Conservation (phyloP, 2,888 invertebrate genomes). For the Calameuta pallipes region DNA sequence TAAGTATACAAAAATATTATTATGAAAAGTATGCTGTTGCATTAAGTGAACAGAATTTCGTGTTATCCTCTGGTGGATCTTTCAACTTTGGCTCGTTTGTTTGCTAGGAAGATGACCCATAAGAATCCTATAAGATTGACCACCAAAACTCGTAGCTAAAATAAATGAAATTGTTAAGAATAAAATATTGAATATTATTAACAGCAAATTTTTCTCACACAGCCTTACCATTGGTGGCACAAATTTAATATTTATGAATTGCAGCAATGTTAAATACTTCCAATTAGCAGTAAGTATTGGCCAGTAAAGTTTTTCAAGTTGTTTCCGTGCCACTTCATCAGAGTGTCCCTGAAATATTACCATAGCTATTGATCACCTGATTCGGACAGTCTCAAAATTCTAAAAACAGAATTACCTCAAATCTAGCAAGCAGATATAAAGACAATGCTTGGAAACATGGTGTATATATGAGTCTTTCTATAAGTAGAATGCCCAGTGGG, state of each 20-base stretch:
- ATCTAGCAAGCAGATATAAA: conserved; percentile 78
- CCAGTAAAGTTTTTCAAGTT: conserved; percentile 74
- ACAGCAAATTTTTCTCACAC: neutral
- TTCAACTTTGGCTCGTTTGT: conserved; percentile 69
- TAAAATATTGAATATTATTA: conserved; percentile 9
- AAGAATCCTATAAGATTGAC: conserved; percentile 82
- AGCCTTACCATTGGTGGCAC: conserved; percentile 79
- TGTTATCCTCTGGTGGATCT: neutral
- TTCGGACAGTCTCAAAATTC: neutral
- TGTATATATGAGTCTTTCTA: conserved; percentile 79
- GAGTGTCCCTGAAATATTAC: conserved; percentile 71
- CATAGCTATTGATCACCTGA: neutral
- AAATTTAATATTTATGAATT: conserved; percentile 79
- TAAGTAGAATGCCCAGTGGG: conserved; percentile 67
- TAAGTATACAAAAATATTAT: neutral
- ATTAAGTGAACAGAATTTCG: neutral
- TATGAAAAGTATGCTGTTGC: neutral
- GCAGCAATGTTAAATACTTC: conserved; percentile 81
- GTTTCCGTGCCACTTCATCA: conserved; percentile 74
- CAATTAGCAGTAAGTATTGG: conserved; percentile 79
- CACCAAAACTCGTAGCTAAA: conserved; percentile 81
- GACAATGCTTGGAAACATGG: conserved; percentile 80
- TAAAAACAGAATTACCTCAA: conserved; percentile 70
- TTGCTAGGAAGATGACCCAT: conserved; percentile 82
- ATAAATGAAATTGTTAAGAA: conserved; percentile 28